A percentile compares a stretch with the other conserved stretches of the same genome.
These are phyloP conservation scores for Drosophila formosana DNA, from an alignment of 2,888 invertebrate species.

Conservation along the genomic window DNA sequence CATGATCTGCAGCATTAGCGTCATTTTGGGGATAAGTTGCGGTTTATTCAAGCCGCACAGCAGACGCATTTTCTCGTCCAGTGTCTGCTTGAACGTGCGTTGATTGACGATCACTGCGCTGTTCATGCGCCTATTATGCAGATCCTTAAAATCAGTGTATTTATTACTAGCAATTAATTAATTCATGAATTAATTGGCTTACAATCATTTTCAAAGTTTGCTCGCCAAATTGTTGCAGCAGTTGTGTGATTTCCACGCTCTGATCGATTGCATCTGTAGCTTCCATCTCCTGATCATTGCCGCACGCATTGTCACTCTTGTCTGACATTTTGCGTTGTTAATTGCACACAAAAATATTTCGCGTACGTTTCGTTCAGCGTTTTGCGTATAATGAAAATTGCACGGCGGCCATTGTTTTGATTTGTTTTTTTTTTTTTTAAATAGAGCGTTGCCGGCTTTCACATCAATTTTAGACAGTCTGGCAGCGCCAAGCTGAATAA, in stretches of 20 bases:
- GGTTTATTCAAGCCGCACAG: slow-evolving; percentile 4
- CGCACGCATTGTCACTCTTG: slow-evolving; percentile 6
- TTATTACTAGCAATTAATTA: no score
- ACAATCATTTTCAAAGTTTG: slow-evolving; percentile 3
- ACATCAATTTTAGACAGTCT: not conserved
- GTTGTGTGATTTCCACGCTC: not conserved
- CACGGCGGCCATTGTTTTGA: slow-evolving; percentile 11
- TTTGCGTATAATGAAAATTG: not conserved
- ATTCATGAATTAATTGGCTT: not conserved
- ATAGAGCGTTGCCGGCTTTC: not conserved
- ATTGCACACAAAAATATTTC: not conserved
- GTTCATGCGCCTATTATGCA: not conserved
- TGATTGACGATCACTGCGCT: rapidly evolving
- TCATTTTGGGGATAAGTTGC: not conserved
- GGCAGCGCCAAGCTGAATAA: not conserved
- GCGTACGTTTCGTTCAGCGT: no score
- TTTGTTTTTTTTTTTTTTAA: not conserved
- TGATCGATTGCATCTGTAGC: not conserved
- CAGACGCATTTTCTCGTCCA: slow-evolving; percentile 21
- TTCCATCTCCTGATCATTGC: not conserved
- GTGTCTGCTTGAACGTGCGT: not conserved
- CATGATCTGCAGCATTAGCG: not conserved
- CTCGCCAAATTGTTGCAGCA: slow-evolving; percentile 10
- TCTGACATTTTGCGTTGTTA: slow-evolving; percentile 17
- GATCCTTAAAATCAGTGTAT: slow-evolving; percentile 3